Percentiles rank a stretch among this genome's conserved stretches.
phyloP scores from a whole-genome alignment of 2,113 vertebrate genomes.

The Saiga tatarica region DNA sequence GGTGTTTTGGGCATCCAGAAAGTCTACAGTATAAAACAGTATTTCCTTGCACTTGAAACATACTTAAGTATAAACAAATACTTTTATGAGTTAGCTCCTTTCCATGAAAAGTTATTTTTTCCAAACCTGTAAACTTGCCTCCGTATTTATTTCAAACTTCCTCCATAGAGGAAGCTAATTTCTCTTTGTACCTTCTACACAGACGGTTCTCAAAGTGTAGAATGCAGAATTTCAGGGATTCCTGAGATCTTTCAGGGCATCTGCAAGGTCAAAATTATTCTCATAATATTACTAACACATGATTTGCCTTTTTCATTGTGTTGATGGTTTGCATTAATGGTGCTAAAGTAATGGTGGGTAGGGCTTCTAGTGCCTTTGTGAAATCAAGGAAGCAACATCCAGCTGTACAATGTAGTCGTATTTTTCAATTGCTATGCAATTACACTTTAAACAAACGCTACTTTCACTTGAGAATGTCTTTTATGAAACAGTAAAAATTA shows the following conservation, averaged over 20 bases:
- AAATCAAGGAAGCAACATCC: neutral
- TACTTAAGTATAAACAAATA: neutral
- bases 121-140: neutral
- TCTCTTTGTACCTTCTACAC: neutral
- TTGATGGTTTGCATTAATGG: neutral
- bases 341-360: neutral
- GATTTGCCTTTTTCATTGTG: neutral
- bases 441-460: neutral
- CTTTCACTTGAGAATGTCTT: neutral
- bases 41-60: neutral
- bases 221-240: neutral
- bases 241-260: neutral
- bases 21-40: neutral
- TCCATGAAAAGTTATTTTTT: neutral
- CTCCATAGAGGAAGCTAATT: neutral
- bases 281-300: neutral
- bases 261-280: neutral
- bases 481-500: neutral
- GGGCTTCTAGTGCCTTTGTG: neutral
- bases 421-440: neutral
- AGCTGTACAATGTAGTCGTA: neutral
- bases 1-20: neutral
- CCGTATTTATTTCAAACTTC: neutral
- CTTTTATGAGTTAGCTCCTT: neutral
- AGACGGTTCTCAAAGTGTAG: neutral